Evolutionary conservation across 2,888 invertebrate species (phyloP).

Genomic region (Gibbula magus): DNA sequence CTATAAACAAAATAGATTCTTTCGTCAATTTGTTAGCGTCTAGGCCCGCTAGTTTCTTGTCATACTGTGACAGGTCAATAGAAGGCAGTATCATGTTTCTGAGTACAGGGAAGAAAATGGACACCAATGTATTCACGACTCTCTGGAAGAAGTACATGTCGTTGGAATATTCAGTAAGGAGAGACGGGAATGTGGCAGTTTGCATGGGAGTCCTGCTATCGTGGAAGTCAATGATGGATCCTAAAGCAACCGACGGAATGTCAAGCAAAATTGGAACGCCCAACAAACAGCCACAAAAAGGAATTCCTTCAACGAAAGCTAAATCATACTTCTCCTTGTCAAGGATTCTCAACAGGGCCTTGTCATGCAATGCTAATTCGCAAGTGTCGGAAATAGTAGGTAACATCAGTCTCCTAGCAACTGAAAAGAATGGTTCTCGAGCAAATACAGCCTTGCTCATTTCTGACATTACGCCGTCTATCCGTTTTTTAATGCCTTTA

Average conservation of each 20-base stretch:
- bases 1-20: conserved; percentile 39
- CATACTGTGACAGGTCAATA: neutral
- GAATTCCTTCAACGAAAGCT: neutral
- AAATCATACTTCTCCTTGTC: conserved; percentile 15
- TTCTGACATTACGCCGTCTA: neutral
- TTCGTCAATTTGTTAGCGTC: conserved; percentile 25
- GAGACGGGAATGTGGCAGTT: neutral
- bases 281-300: neutral
- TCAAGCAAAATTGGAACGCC: conserved; percentile 7
- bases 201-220: conserved; percentile 17
- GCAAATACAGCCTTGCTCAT: neutral
- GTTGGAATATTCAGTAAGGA: neutral
- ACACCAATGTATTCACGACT: neutral
- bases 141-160: conserved; percentile 23
- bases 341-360: neutral
- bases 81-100: neutral
- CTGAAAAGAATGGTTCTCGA: neutral
- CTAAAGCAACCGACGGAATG: neutral
- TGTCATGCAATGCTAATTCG: neutral
- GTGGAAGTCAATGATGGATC: neutral
- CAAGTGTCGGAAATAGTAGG: neutral
- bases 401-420: neutral
- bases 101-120: neutral
- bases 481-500: neutral
- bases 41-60: neutral